Evolutionary conservation across 2,888 invertebrate genomes (phyloP), one percentile per base, ranked within the genome.

Genomic region (Tetanocera ferruginea): DNA sequence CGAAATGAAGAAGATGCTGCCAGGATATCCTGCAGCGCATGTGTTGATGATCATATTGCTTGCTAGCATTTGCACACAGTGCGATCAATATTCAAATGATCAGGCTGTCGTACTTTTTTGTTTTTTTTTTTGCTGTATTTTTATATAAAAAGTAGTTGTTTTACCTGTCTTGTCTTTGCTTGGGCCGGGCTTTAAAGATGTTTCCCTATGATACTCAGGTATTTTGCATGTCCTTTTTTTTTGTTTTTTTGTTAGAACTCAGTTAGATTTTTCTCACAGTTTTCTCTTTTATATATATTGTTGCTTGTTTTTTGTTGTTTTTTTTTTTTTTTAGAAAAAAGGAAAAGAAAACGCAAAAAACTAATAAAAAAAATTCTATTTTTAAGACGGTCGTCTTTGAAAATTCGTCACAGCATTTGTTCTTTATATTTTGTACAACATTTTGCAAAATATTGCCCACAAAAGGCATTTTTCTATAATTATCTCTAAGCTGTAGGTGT

Each of bases 391-490:
- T 17, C 52, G 28, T 11, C 31, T 31, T 28, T 43, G 17, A 2
- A 9, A 9, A 69, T 69, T 69, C 69, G 69, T 69, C 69, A 69
- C 49, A 49, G 37, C 34, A 34, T 66, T 66, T 66, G n/a, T n/a
- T 9, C 34, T 17, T 31, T 4, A n/a, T 17, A 34, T 66, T 66
- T 66, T 5, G 9, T 0, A 4, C 4, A 28, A 66, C 17, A 19
- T 55, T 55, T 55, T 55, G 64, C 6, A 49, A 43, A 62, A 28
- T 74, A 62, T 49, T 74, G 31, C 49, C 72, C 73, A 74, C 73
- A 74, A 74, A 74, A 74, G 73, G 73, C 73, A 62, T 64, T 64
- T 74, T 49, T 3, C 67, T 14, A 37, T 75, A 75, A 75, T 75
- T 75, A 67, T 49, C 34, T 34, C 23, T 75, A 75, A 75, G 51